Evolutionary conservation across 1,140 invertebrate genomes (phyloP).

Genomic region (Halictus rubicundus): DNA sequence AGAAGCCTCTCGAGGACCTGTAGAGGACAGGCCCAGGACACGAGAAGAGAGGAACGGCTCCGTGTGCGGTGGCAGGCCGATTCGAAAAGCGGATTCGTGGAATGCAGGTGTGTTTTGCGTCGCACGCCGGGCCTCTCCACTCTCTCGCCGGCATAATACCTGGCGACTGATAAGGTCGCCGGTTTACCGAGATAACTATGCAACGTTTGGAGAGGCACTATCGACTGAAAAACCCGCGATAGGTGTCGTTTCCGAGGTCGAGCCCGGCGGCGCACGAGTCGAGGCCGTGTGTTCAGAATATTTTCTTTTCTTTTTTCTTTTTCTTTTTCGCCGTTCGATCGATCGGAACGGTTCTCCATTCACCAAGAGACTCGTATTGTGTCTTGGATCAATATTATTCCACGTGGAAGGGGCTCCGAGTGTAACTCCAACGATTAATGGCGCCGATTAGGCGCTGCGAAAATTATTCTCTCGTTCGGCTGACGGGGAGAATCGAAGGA

Average conservation of each 20-base stretch:
- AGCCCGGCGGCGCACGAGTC: background rate
- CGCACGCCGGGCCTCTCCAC: slow-evolving; percentile 5
- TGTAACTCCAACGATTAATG: too few relatives aligned
- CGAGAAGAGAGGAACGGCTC: background rate
- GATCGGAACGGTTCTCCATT: too few relatives aligned
- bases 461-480: too few relatives aligned
- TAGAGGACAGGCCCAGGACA: background rate
- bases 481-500: too few relatives aligned
- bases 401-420: too few relatives aligned
- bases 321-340: background rate
- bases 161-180: slow-evolving; percentile 49
- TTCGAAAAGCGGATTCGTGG: slow-evolving; percentile 44
- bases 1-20: background rate
- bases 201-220: slow-evolving; percentile 39
- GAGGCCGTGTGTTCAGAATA: background rate
- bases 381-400: too few relatives aligned
- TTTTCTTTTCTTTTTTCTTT: background rate
- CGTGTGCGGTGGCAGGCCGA: background rate
- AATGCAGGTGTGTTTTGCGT: slow-evolving; percentile 58
- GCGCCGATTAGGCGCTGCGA: too few relatives aligned
- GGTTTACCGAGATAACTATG: slow-evolving; percentile 55
- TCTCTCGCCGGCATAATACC: slow-evolving; percentile 50
- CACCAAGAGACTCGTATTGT: too few relatives aligned
- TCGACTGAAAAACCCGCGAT: slow-evolving; percentile 40
- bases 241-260: background rate